Evolutionary conservation across 2,888 invertebrate genomes (phyloP).

Genomic region (Tryphoninae sp.): DNA sequence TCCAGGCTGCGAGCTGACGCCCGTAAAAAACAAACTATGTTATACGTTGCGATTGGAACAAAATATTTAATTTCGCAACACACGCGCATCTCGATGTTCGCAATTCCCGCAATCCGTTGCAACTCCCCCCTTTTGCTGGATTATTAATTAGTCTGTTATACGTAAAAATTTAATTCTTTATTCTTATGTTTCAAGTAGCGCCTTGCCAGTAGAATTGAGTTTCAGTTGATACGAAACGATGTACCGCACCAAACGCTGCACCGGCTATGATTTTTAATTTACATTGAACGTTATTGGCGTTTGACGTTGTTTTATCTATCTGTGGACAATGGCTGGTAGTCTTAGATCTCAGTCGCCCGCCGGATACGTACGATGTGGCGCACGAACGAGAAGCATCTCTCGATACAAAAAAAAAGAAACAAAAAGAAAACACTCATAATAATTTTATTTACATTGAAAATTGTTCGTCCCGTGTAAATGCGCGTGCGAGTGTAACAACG

Average conservation of each 20-base stretch:
- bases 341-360: slow-evolving; percentile 64
- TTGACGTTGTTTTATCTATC: slow-evolving; percentile 70
- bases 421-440: slow-evolving; percentile 36
- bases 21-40: background rate
- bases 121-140: slow-evolving; percentile 31
- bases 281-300: slow-evolving; percentile 58
- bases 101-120: slow-evolving; percentile 39
- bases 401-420: slow-evolving; percentile 36
- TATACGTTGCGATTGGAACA: slow-evolving; percentile 6
- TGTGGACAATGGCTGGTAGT: slow-evolving; percentile 74
- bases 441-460: slow-evolving; percentile 45
- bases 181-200: slow-evolving; percentile 65
- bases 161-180: slow-evolving; percentile 27
- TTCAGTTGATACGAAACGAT: slow-evolving; percentile 78
- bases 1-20: slow-evolving; percentile 3
- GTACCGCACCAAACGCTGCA: slow-evolving; percentile 78
- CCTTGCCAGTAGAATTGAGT: slow-evolving; percentile 70
- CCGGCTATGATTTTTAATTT: slow-evolving; percentile 64
- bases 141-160: slow-evolving; percentile 10
- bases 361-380: slow-evolving; percentile 58
- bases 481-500: slow-evolving; percentile 83
- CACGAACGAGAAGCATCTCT: slow-evolving; percentile 60
- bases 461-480: slow-evolving; percentile 75
- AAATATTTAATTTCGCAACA: slow-evolving; percentile 23
- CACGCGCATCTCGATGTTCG: slow-evolving; percentile 26